phyloP scores from a whole-genome alignment of 2,113 vertebrate genomes.

The Myotis davidii region DNA sequence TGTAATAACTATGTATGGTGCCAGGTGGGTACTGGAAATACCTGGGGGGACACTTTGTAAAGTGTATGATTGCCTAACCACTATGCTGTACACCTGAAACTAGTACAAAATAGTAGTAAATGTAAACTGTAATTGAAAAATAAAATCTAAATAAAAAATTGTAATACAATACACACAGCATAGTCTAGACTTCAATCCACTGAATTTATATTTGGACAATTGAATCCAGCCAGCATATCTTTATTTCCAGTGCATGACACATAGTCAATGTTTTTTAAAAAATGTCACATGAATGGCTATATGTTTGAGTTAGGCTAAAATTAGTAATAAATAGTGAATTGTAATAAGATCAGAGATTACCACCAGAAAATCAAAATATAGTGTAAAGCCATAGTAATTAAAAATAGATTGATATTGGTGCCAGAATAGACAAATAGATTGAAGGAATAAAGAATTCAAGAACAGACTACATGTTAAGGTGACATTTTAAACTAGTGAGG shows the following conservation, averaged over 20 bases:
- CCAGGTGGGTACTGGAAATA: neutral
- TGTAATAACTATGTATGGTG: neutral
- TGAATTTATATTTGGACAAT: slow-evolving; percentile 29
- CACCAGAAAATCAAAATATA: slow-evolving; percentile 28
- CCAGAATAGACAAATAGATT: neutral
- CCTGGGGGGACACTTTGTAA: neutral
- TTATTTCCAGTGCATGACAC: neutral
- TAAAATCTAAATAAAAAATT: neutral
- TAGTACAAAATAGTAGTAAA: neutral
- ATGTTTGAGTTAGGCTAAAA: slow-evolving; percentile 12
- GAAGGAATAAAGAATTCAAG: neutral
- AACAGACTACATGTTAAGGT: neutral
- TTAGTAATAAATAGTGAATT: slow-evolving; percentile 40
- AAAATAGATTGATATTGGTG: neutral
- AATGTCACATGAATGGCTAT: neutral
- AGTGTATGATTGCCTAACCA: neutral
- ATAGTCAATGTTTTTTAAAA: slow-evolving; percentile 12
- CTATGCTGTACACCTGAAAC: neutral
- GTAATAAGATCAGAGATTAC: slow-evolving; percentile 21
- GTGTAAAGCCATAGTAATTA: slow-evolving; percentile 11
- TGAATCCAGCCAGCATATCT: neutral
- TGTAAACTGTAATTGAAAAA: neutral
- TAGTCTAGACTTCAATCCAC: neutral
- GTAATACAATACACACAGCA: neutral
- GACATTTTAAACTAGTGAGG: neutral